Evolutionary conservation across 2,797 vertebrate species (phyloP).

Genomic region (Diceros bicornis): DNA sequence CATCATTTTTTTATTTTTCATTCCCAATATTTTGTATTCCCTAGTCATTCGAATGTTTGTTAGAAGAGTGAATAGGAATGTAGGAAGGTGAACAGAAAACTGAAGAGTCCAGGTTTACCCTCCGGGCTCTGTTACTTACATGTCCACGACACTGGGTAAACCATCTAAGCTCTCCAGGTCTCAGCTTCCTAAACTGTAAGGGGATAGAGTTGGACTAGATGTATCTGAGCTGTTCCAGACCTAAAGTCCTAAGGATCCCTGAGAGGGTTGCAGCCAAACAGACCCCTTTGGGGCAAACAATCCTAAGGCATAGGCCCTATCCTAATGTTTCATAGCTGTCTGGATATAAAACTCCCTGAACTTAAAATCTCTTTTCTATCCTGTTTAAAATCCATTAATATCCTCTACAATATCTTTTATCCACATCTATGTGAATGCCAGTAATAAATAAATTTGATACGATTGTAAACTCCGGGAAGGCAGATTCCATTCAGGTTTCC

Average conservation of each 20-base stretch:
- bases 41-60: not conserved
- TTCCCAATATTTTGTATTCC: not conserved
- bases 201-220: not conserved
- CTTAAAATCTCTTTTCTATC: constrained; percentile 3
- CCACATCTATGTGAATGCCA: not conserved
- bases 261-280: not conserved
- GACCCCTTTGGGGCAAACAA: not conserved
- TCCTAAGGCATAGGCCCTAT: not conserved
- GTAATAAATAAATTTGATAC: constrained; percentile 15
- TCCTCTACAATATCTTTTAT: not conserved
- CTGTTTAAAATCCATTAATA: not conserved
- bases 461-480: not conserved
- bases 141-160: not conserved
- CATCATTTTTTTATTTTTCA: not conserved
- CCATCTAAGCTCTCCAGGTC: not conserved
- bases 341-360: not conserved
- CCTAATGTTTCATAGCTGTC: not conserved
- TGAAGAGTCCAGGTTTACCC: not conserved
- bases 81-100: not conserved
- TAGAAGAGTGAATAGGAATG: not conserved
- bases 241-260: not conserved
- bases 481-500: not conserved
- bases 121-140: not conserved
- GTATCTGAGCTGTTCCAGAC: not conserved
- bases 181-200: constrained; percentile 6